Conservation (phyloP, 2,113 vertebrate genomes). For the Glareola pratincola region DNA sequence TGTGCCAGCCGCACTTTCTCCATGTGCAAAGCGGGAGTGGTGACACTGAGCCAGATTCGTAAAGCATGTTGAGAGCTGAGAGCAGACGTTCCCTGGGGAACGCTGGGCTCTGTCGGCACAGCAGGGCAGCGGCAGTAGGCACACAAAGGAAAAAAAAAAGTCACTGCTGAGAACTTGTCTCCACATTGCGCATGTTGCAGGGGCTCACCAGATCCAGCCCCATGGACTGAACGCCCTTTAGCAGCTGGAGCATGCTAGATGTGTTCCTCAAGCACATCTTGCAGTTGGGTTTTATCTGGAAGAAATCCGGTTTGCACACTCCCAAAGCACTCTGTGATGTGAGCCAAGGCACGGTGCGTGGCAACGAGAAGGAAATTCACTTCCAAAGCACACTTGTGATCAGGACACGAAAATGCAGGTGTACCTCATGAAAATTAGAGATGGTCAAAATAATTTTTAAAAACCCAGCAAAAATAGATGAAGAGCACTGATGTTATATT, state of each 20-base stretch:
- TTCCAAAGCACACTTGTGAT: neutral
- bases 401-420: neutral
- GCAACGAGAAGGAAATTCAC: neutral
- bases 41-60: neutral
- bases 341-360: rapidly evolving
- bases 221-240: neutral
- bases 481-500: neutral
- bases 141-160: neutral
- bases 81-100: neutral
- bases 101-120: neutral
- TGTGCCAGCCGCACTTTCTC: neutral
- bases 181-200: neutral
- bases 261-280: neutral
- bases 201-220: neutral
- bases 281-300: neutral
- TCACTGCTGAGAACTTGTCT: neutral
- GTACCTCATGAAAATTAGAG: neutral
- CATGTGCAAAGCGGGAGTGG: neutral
- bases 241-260: neutral
- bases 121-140: neutral
- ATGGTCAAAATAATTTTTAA: neutral
- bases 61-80: neutral
- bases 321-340: neutral
- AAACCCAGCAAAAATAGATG: neutral
- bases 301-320: neutral